Evolutionary conservation across 2,888 invertebrate species (phyloP), one percentile per base, ranked within the genome.

Genomic region (Drosophila tanythrix): DNA sequence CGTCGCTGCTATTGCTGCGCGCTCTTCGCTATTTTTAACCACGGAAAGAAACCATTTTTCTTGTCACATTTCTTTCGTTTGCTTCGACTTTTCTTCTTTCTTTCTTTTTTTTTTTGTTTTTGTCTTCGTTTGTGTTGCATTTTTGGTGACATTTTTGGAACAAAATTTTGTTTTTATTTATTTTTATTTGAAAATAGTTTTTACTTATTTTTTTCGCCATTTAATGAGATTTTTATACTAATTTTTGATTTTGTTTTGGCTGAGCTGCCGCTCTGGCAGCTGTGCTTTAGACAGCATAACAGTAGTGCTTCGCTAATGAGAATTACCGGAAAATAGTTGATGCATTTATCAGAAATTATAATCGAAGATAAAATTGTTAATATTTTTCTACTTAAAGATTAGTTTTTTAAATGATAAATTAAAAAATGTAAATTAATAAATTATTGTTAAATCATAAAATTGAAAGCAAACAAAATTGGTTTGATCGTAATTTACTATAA

Each of bases 111-210:
- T n/a, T 62, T 40, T 36, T 53, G 53, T 15, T 71, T 43, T 48
- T 63, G 29, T 53, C 48, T 73, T 52, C 52, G 53, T 68, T 50
- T 56, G 33, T 63, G 79, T 52, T 88, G 79, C 86, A 83, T 73
- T 89, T 83, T 74, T 74, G 56, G 81, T 82, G 88, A 86, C 83
- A 82, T 88, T 86, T 87, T 87, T 88, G 89, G 90, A 88, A 71
- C 79, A 75, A 78, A 76, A 62, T 48, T 55, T 62, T 36, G 67
- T 48, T 56, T 58, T 67, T 52, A 33, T 35, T 51, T 52, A 15
- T 79, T 59, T 60, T 62, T 56, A 55, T 57, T 60, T 38, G 25
- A 46, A 66, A 51, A 69, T 43, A 50, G 8, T 46, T 27, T 18
- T 36, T 15, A 13, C 4, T 18, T 7, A 27, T 8, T 35, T 74